Percentiles rank a stretch among this genome's conserved stretches.
Evolutionary conservation across 1,140 invertebrate species (phyloP).

Genomic region (Achatina immaculata): DNA sequence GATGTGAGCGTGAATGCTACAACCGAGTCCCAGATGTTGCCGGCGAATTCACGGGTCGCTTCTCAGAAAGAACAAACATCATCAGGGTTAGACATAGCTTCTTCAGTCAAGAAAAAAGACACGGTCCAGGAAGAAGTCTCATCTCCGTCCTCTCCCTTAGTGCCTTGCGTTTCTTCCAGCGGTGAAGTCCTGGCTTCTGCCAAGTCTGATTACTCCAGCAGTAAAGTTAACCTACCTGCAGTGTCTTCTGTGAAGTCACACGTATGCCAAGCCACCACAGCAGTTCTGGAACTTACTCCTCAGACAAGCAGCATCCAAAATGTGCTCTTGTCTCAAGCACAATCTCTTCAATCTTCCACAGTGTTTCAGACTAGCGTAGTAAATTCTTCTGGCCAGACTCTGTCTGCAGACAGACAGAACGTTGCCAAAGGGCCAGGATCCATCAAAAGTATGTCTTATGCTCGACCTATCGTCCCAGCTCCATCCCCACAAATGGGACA

Average conservation of each 20-base stretch:
- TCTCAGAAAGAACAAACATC: neutral
- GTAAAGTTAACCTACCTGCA: neutral
- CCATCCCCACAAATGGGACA: constrained; percentile 54
- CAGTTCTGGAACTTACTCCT: constrained; percentile 40
- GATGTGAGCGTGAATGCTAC: too few species aligned
- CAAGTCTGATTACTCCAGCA: neutral
- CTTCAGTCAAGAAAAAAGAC: neutral
- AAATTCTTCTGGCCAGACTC: constrained; percentile 25
- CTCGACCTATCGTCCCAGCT: constrained; percentile 64
- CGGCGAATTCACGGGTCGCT: too few species aligned
- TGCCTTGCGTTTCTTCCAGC: neutral
- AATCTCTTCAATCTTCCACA: constrained; percentile 28
- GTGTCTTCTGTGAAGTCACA: constrained; percentile 37
- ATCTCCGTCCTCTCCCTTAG: neutral
- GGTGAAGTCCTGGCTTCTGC: neutral
- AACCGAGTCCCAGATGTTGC: too few species aligned
- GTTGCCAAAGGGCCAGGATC: neutral
- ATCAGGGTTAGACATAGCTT: neutral
- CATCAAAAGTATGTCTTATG: constrained; percentile 45
- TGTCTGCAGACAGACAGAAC: constrained; percentile 22
- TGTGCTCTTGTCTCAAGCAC: constrained; percentile 30
- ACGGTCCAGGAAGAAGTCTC: neutral
- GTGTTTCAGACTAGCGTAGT: constrained; percentile 15
- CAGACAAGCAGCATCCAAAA: constrained; percentile 31
- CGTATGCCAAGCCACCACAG: constrained; percentile 48